Conservation (phyloP, 2,888 invertebrate genomes). For the Pristionchus exspectatus region DNA sequence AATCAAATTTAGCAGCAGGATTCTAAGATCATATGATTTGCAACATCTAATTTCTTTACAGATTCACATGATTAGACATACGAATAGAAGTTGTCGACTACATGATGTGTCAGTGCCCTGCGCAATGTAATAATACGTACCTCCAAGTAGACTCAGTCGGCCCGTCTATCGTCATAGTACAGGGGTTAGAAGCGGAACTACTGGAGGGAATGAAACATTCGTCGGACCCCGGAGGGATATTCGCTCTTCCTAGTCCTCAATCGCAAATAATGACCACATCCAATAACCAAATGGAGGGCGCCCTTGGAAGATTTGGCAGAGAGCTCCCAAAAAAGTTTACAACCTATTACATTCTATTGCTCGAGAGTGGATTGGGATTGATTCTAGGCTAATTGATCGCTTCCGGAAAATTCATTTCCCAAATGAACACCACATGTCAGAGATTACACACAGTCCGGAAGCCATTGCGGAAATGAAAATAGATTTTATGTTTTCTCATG, state of each 20-base stretch:
- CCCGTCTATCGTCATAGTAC: not conserved
- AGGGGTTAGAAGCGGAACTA: not conserved
- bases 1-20: slow-evolving; percentile 22
- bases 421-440: slow-evolving; percentile 46
- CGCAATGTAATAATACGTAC: not conserved
- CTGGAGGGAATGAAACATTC: not conserved
- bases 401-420: slow-evolving; percentile 24
- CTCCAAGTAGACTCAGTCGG: not conserved
- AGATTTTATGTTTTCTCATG: not conserved
- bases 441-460: not conserved
- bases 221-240: slow-evolving; percentile 1
- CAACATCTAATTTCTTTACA: not conserved
- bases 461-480: not conserved
- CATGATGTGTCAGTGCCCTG: too few relatives aligned
- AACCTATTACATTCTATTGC: not conserved
- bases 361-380: slow-evolving; percentile 20
- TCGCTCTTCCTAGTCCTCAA: not conserved
- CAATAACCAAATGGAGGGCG: slow-evolving; percentile 1
- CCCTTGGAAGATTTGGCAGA: not conserved
- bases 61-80: not conserved
- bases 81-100: too few relatives aligned
- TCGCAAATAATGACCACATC: slow-evolving; percentile 41
- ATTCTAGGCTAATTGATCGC: slow-evolving; percentile 6
- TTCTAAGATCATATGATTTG: slow-evolving; percentile 11
- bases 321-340: slow-evolving; percentile 8